Conservation (phyloP, 2,888 invertebrate genomes). For the Drosophila gaucha region DNA sequence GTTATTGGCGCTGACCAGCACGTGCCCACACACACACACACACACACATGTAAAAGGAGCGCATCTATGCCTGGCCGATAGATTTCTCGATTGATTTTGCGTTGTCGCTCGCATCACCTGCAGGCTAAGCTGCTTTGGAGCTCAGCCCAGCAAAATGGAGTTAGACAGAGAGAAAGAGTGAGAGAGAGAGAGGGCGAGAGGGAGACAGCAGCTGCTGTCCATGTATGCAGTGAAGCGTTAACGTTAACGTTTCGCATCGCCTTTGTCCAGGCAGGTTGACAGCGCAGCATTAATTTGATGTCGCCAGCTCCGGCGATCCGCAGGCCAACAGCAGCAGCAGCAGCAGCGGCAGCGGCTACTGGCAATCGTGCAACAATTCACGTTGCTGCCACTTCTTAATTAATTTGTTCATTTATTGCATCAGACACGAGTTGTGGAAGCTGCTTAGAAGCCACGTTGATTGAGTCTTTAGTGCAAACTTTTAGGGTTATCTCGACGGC, state of each 20-base stretch:
- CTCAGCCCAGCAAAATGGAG: slow-evolving; percentile 45
- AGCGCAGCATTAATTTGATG: slow-evolving; percentile 70
- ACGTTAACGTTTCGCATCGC: slow-evolving; percentile 73
- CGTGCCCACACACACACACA: slow-evolving; percentile 65
- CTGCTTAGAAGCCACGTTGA: slow-evolving; percentile 57
- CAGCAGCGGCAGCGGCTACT: slow-evolving; percentile 5
- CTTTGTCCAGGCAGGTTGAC: slow-evolving; percentile 52
- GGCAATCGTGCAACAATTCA: slow-evolving; percentile 77
- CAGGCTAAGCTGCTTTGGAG: slow-evolving; percentile 75
- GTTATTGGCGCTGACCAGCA: slow-evolving; percentile 79
- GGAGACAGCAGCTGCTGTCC: slow-evolving; percentile 19
- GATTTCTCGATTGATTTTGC: slow-evolving; percentile 77
- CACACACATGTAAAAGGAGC: slow-evolving; percentile 10
- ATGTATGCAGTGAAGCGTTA: slow-evolving; percentile 72
- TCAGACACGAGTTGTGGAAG: slow-evolving; percentile 17
- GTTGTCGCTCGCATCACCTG: slow-evolving; percentile 70
- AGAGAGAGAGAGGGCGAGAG: not conserved
- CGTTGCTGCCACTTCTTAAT: slow-evolving; percentile 66
- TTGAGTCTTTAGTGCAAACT: slow-evolving; percentile 61
- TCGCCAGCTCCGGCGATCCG: slow-evolving; percentile 41
- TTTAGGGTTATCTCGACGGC: slow-evolving; percentile 53
- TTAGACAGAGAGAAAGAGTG: slow-evolving; percentile 1
- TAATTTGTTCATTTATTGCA: slow-evolving; percentile 76
- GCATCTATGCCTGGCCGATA: slow-evolving; percentile 64
- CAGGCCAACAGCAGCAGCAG: slow-evolving; percentile 37